These are phyloP conservation scores for Gallinago media DNA, from an alignment of 2,113 vertebrate genomes.

Conservation along the genomic window DNA sequence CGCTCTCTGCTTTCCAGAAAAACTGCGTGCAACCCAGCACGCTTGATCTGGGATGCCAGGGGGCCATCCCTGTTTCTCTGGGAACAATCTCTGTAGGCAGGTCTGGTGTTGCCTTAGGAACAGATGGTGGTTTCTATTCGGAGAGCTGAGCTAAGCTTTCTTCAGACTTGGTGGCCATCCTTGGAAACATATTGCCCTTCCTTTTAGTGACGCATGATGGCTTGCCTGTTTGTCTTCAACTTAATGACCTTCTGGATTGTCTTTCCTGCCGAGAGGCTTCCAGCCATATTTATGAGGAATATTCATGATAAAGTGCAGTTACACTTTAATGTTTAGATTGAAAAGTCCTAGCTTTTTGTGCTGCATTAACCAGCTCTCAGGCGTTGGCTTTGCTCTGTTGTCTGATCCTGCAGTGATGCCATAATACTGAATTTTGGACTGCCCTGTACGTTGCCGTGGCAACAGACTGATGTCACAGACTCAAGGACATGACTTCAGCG, in stretches of 20 bases:
- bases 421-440: conserved; percentile 61
- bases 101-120: conserved; percentile 37
- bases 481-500: conserved; percentile 72
- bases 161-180: conserved; percentile 3
- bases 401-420: conserved; percentile 63
- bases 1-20: not conserved
- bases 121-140: conserved; percentile 65
- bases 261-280: not conserved
- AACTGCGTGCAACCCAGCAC: not conserved
- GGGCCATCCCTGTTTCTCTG: not conserved
- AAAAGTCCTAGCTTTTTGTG: not conserved
- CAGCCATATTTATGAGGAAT: not conserved
- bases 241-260: not conserved
- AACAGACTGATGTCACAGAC: conserved; percentile 75
- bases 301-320: not conserved
- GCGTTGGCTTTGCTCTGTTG: conserved; percentile 16
- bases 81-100: not conserved
- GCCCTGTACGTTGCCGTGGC: conserved; percentile 59
- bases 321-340: not conserved
- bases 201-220: not conserved
- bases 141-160: conserved; percentile 26
- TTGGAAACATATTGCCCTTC: not conserved
- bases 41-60: not conserved
- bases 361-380: conserved; percentile 26
- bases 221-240: not conserved